These are phyloP conservation scores for Aleadryas rufinucha DNA, from an alignment of 2,113 vertebrate genomes.

Conservation along the genomic window DNA sequence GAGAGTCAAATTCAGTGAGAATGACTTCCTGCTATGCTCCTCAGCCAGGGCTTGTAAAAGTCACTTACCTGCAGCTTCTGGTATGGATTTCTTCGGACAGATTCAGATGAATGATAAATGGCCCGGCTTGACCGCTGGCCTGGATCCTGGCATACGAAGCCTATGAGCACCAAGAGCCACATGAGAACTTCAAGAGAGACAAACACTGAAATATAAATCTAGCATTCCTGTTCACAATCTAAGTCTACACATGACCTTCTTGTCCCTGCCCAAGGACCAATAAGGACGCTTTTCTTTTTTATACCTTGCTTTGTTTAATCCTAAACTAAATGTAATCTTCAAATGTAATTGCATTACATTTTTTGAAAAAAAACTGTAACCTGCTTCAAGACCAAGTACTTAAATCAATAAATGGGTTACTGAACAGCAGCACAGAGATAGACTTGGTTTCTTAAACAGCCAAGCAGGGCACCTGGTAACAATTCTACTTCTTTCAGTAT, in stretches of 20 bases:
- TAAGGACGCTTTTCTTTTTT: neutral
- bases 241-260: neutral
- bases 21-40: neutral
- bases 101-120: constrained; percentile 73
- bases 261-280: neutral
- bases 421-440: neutral
- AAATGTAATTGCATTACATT: neutral
- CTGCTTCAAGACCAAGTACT: neutral
- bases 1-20: neutral
- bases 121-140: constrained; percentile 69
- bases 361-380: neutral
- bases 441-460: neutral
- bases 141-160: constrained; percentile 92
- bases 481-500: neutral
- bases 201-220: neutral
- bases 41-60: neutral
- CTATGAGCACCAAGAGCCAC: constrained; percentile 61
- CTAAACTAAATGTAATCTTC: neutral
- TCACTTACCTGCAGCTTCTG: constrained; percentile 83
- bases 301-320: neutral
- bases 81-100: constrained; percentile 69
- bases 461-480: neutral
- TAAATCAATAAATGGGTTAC: neutral
- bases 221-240: neutral
- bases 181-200: neutral